Evolutionary conservation across 2,113 vertebrate species (phyloP), one percentile per base, ranked within the genome.

Genomic region (Marmota flaviventris): DNA sequence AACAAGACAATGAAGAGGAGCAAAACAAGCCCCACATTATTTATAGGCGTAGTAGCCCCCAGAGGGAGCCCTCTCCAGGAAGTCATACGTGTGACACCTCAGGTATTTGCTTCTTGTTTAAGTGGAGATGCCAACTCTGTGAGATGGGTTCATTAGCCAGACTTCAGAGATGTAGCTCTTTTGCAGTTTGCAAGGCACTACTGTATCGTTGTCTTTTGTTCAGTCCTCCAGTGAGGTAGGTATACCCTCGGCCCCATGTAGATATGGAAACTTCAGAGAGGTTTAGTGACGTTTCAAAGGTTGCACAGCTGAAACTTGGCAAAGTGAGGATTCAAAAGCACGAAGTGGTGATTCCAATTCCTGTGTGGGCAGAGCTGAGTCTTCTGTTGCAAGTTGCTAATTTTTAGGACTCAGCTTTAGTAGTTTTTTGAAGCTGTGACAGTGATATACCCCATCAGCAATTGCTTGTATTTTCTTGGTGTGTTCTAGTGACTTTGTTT

Each of bases 11-110:
- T 95, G 99, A 99, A 98, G 99, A 99, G 98, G 99, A 99, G 96
- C 99, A 99, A 97, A 99, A 99, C 97, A 99, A 99, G 98, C 99
- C 99, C 96, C 99, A 99, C 95, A 97, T 99, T 53, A 99, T 99
- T 91, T 99, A 99, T 97, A 99, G 99, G 98, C 99, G 98, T 91
- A 99, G 98, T 77, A 96, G 96, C 34, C 97, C 98, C 76, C 98
- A 98, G 87, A 98, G 98, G 96, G 98, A 98, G 65, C 75, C 97
- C 45, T 97, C 98, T 37, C 96, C 87, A 89, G 98, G 99, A 82
- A 91, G 93, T 77, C 98, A 98, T 53, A 97, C 98, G 10, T 99
- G 99, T 94, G 99, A 99, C 97, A 99, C 99, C 98, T 98, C 99
- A 99, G 99, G 99, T 99, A 99, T 78, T 90, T 78, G 61, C 45